phyloP scores from a whole-genome alignment of 2,888 invertebrate genomes.

The Heliconius ethilla region DNA sequence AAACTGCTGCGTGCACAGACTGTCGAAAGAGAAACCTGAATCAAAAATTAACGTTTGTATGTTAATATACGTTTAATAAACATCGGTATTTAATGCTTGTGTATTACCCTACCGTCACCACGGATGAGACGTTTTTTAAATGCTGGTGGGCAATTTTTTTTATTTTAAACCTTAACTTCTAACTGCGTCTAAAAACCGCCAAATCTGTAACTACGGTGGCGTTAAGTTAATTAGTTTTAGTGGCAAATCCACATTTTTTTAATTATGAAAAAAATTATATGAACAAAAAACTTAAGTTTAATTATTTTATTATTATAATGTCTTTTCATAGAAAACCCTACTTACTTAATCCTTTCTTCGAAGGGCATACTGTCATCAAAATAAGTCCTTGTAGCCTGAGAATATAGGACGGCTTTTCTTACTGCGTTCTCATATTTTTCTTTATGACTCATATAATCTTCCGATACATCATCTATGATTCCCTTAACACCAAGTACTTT shows the following conservation, averaged over 20 bases:
- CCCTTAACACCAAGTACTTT: constrained; percentile 80
- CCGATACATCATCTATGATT: constrained; percentile 84
- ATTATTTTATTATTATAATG: background rate
- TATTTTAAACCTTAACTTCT: no score
- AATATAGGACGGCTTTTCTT: constrained; percentile 84
- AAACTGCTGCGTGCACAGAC: constrained; percentile 82
- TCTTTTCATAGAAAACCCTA: background rate
- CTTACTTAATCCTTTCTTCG: constrained; percentile 85
- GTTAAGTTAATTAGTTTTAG: no score
- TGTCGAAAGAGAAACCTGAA: constrained; percentile 65
- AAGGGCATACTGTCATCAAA: constrained; percentile 64
- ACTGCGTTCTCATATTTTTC: constrained; percentile 90
- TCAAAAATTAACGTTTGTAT: background rate
- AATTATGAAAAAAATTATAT: no score
- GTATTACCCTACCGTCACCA: no score
- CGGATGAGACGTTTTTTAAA: no score
- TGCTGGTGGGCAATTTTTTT: no score
- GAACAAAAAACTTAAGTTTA: no score
- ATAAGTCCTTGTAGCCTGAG: constrained; percentile 83
- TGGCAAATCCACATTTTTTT: no score
- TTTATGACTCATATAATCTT: constrained; percentile 90
- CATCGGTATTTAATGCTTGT: no score
- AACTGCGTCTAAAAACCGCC: no score
- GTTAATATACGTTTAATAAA: background rate
- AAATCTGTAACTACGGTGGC: no score